Base-by-base conservation (phyloP, 2,888 invertebrate genomes). In the Bibio marci region DNA sequence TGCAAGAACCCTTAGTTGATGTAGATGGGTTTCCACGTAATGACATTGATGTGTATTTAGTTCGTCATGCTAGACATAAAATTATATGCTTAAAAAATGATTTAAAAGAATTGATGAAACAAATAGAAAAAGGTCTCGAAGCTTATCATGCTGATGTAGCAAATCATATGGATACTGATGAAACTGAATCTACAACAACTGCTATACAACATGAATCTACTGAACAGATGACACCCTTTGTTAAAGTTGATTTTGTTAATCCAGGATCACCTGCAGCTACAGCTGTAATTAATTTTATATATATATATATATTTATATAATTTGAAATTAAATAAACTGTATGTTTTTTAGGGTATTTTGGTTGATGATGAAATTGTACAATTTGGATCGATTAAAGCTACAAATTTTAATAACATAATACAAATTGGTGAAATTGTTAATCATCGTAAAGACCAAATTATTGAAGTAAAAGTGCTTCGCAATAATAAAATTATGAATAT, bases 11-110 rank as follows among this genome's bases (percentile, higher is more conserved):
- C 2, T 59, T 97, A 39, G 76, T 94, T 1, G 95, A 97, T 56
- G 53, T 57, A 1, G 80, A 91, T 49, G 92, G 87, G 0, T 97
- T 69, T 60, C 95, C 95, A 0, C 69, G 90, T 31, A 71, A 70
- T 47, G 86, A 90, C 51, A 80, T 97, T 45, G 92, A 97, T 59
- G 76, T 94, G 0, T 86, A 86, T 57, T 81, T 88, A 65, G 87
- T 94, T 2, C 70, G 94, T 38, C 77, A 81, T 55, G 86, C 92
- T 0, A 71, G 95, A 35, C 83, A 90, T 51, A 70, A 73, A 51
- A 87, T 97, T 40, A 83, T 86, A 53, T 87, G 92, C 56, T 66
- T 91, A 15, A 83, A 81, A 62, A 94, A 91, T 64, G 94, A 95
- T 59, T 79, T 86, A 54, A 86, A 81, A 57, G 68, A 64, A 2